A percentile compares a stretch with the other conserved stretches of the same genome.
These are phyloP conservation scores for Pampusana beccarii DNA, from an alignment of 2,113 vertebrate species.

Conservation along the genomic window DNA sequence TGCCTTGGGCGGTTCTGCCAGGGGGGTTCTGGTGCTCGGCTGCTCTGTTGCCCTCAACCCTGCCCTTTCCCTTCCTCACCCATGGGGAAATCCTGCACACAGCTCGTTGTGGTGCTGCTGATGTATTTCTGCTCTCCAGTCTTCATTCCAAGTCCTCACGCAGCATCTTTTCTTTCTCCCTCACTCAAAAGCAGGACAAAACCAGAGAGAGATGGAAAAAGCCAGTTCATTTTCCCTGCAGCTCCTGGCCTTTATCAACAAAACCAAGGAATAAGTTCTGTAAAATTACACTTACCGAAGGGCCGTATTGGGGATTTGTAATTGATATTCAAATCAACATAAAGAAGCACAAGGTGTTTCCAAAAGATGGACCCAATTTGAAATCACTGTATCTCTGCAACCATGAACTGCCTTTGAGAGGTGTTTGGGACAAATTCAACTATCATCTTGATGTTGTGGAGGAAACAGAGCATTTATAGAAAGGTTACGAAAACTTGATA, in stretches of 20 bases:
- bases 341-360: neutral
- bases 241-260: neutral
- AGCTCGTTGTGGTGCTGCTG: neutral
- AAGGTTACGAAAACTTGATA: too few relatives aligned
- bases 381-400: too few relatives aligned
- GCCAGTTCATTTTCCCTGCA: neutral
- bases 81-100: neutral
- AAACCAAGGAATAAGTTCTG: neutral
- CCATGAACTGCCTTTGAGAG: too few relatives aligned
- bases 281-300: neutral
- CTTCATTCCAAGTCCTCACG: neutral
- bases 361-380: too few relatives aligned
- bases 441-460: too few relatives aligned
- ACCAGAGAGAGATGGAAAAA: fast-evolving
- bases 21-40: neutral
- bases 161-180: neutral
- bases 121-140: neutral
- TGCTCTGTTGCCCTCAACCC: neutral
- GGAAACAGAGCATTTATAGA: too few relatives aligned
- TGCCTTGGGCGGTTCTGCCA: neutral
- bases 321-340: neutral
- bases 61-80: neutral
- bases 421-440: too few relatives aligned
- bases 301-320: neutral
- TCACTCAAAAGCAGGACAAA: neutral